These are phyloP conservation scores for Sminthopsis crassicaudata DNA, from an alignment of 2,113 vertebrate species.

Conservation along the genomic window DNA sequence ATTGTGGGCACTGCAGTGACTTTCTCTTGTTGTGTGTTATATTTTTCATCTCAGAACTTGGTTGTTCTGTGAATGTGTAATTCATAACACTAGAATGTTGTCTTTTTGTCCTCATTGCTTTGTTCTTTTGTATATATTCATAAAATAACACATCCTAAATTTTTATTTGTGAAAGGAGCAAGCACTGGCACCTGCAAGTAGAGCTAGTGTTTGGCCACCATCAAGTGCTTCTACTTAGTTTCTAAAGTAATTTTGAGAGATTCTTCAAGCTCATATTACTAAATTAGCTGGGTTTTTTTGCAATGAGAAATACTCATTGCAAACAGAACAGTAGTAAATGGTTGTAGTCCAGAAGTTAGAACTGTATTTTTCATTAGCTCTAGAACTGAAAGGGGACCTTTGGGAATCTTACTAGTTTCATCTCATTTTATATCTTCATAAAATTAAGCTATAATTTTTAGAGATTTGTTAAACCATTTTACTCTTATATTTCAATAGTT, in stretches of 20 bases:
- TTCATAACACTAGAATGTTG: background rate
- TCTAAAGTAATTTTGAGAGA: constrained; percentile 17
- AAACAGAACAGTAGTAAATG: background rate
- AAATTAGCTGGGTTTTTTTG: constrained; percentile 37
- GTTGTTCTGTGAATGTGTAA: background rate
- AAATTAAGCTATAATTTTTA: background rate
- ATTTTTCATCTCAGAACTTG: constrained; percentile 42
- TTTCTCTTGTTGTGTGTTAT: constrained; percentile 35
- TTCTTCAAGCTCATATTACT: constrained; percentile 20
- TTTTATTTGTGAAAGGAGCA: background rate
- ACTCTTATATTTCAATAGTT: background rate
- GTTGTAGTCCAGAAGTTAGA: background rate
- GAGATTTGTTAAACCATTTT: background rate
- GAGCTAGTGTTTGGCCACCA: background rate
- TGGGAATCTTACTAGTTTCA: too few relatives aligned
- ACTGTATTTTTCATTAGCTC: background rate
- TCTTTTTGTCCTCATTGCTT: background rate
- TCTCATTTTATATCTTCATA: constrained; percentile 13
- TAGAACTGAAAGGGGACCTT: too few relatives aligned
- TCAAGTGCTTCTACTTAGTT: background rate
- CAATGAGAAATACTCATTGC: background rate
- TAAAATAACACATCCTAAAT: background rate
- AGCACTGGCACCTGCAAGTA: background rate
- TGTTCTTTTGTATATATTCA: background rate
- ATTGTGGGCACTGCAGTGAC: constrained; percentile 26